Base-by-base conservation (phyloP, 2,888 invertebrate genomes). In the Orthonevra nobilis region DNA sequence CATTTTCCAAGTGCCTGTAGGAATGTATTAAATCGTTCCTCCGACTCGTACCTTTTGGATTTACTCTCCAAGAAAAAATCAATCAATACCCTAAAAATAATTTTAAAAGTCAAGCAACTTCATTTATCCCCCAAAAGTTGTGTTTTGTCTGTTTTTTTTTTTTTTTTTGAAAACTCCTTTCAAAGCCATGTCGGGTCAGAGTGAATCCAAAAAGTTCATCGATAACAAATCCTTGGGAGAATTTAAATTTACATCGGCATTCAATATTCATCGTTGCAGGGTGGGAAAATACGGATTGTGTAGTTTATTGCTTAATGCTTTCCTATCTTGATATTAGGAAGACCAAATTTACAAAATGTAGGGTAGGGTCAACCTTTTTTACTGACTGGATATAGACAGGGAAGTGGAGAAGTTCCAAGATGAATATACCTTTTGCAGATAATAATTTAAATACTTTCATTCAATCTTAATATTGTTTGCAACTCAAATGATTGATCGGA, bases 201-300 rank as follows among this genome's bases (percentile, higher is more conserved):
- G 20, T 14, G 28, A 34, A 14, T 23, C 12, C 2, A 28, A 30
- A 42, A 28, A 56, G 40, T 56, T 56, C 56, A 56, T 56, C 56
- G 40, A 56, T 40, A 56, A 40, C 40, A 56, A 56, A 56, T 42
- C 56, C 40, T 42, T 12, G 30, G 19, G 28, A 9, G 30, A 30
- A 56, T 42, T 56, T 40, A 56, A 56, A 30, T 40, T 56, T 30
- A 40, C 30, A 30, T 30, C 56, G 12, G 19, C 56, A 10, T 56
- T 40, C 30, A 2, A 28, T 40, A 52, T 34, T 34, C 36, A 40
- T 56, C 40, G 9, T 19, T 12, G 26, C 6, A 7, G n/a, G 38
- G 7, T 14, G 36, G 1, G 15, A 54, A 15, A 56, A 19, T 56
- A 12, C 19, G 40, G 56, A 40, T 56, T 56, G 30, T 40, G 17